Evolutionary conservation across 1,140 invertebrate species (phyloP).

Genomic region (Drosophila gunungcola): DNA sequence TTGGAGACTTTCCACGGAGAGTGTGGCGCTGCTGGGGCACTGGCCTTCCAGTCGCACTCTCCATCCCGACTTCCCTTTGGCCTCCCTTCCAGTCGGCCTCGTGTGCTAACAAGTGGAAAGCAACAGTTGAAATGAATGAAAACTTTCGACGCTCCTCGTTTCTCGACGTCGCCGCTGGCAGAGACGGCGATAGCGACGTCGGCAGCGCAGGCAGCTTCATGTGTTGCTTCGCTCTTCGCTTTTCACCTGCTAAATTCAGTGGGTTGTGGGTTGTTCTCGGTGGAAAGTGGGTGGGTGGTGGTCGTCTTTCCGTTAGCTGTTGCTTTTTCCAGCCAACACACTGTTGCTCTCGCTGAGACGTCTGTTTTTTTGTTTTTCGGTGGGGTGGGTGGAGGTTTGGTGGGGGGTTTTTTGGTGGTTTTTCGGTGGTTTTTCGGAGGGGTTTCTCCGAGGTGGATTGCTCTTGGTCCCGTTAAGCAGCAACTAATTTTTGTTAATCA

Average conservation of each 20-base stretch:
- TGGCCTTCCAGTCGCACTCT: slow-evolving; percentile 31
- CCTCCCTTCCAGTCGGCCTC: slow-evolving; percentile 49
- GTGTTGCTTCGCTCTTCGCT: slow-evolving; percentile 61
- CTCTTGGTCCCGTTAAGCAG: slow-evolving; percentile 59
- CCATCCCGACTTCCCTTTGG: slow-evolving; percentile 1
- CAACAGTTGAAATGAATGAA: slow-evolving; percentile 80
- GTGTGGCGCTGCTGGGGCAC: neutral
- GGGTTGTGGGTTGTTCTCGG: neutral
- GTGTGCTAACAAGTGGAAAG: slow-evolving; percentile 78
- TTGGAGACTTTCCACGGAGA: slow-evolving; percentile 9
- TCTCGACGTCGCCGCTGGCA: slow-evolving; percentile 8
- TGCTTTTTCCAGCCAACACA: slow-evolving; percentile 57
- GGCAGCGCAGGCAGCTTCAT: slow-evolving; percentile 52
- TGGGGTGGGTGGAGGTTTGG: neutral
- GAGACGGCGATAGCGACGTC: slow-evolving; percentile 16
- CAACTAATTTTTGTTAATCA: slow-evolving; percentile 82
- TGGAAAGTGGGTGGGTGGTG: neutral
- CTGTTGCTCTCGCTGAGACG: slow-evolving; percentile 52
- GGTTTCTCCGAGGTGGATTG: slow-evolving; percentile 1
- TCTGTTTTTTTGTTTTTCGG: slow-evolving; percentile 1
- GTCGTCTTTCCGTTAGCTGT: slow-evolving; percentile 11
- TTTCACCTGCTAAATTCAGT: slow-evolving; percentile 50
- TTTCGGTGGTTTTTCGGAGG: neutral
- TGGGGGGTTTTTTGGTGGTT: no score
- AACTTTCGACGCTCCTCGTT: slow-evolving; percentile 38